A percentile compares a stretch with the other conserved stretches of the same genome.
phyloP scores from a whole-genome alignment of 2,888 invertebrate species.

The Luperina testacea region DNA sequence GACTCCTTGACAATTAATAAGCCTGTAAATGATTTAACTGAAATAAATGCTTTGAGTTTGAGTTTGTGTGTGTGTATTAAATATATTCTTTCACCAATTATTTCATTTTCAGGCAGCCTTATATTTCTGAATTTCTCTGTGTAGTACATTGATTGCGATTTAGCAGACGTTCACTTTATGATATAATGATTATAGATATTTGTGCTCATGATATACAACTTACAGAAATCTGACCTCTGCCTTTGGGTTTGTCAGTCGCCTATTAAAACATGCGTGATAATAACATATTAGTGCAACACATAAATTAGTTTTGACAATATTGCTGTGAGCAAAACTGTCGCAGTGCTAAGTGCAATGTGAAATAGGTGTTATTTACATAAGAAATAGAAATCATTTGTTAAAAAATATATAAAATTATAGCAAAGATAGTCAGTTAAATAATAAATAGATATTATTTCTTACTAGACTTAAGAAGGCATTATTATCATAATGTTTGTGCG shows the following conservation, averaged over 20 bases:
- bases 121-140: background rate
- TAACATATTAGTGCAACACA: conserved; percentile 48
- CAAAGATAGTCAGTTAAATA: background rate
- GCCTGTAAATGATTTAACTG: no score
- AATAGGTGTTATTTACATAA: conserved; percentile 7
- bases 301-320: conserved; percentile 10
- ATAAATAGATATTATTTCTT: conserved; percentile 3
- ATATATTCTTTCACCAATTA: background rate
- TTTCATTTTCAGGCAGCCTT: background rate
- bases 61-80: background rate
- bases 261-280: conserved; percentile 52
- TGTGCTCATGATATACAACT: conserved; percentile 38
- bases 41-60: no score
- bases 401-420: background rate
- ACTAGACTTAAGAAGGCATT: background rate
- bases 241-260: conserved; percentile 34
- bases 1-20: no score
- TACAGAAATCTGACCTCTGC: conserved; percentile 44
- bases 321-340: background rate
- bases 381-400: background rate
- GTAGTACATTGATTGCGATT: background rate
- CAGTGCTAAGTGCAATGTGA: conserved; percentile 24
- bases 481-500: background rate
- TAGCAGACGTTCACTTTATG: conserved; percentile 33
- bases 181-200: background rate